These are phyloP conservation scores for Kryptolebias ocellatus DNA, from an alignment of 2,797 vertebrate species.

Conservation along the genomic window DNA sequence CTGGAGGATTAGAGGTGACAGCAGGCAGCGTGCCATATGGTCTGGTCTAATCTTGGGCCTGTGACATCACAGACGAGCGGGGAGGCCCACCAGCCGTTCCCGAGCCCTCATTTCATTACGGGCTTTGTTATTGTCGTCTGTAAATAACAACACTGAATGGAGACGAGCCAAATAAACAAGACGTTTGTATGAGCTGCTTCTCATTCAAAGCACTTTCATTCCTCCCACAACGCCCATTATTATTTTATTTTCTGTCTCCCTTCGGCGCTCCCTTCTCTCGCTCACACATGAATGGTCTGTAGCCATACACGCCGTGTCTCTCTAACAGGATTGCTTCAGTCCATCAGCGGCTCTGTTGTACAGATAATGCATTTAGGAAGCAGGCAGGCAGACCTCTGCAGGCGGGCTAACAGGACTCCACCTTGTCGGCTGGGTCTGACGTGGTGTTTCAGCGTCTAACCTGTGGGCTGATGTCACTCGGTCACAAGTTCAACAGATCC, in stretches of 20 bases:
- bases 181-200: slow-evolving; percentile 1
- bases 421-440: slow-evolving; percentile 3
- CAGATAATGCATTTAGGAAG: slow-evolving; percentile 50
- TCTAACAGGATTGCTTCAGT: slow-evolving; percentile 46
- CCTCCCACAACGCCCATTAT: background rate
- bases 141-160: slow-evolving; percentile 57
- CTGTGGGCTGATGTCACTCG: slow-evolving; percentile 14
- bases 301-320: slow-evolving; percentile 6
- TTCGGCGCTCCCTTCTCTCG: background rate
- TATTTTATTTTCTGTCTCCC: background rate
- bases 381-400: slow-evolving; percentile 10
- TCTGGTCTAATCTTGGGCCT: slow-evolving; percentile 77
- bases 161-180: slow-evolving; percentile 33
- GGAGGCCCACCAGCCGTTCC: slow-evolving; percentile 64
- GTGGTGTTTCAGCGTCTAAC: slow-evolving; percentile 10
- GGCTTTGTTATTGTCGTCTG: slow-evolving; percentile 52
- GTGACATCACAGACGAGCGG: slow-evolving; percentile 78
- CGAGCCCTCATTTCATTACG: slow-evolving; percentile 54
- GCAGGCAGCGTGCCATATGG: slow-evolving; percentile 81
- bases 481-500: slow-evolving; percentile 17
- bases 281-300: slow-evolving; percentile 7
- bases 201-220: background rate
- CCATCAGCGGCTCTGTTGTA: slow-evolving; percentile 23
- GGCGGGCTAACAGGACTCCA: background rate
- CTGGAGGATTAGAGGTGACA: slow-evolving; percentile 74